Conservation (phyloP, 2,113 vertebrate species). For the Taxidea taxus region DNA sequence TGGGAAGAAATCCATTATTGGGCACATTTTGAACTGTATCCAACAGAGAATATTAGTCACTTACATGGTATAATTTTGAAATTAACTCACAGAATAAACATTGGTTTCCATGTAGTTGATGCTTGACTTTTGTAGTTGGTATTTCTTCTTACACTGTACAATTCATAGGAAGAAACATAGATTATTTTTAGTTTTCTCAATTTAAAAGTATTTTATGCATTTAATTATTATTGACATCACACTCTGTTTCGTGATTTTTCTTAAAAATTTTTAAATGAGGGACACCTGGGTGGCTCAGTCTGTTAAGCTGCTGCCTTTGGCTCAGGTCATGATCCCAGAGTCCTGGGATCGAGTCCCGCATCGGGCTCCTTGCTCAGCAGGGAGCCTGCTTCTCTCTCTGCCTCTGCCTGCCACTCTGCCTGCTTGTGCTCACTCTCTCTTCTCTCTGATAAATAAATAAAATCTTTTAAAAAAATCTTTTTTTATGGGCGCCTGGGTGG, state of each 20-base stretch:
- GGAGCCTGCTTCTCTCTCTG: too few relatives aligned
- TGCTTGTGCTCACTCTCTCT: too few relatives aligned
- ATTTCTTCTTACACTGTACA: background rate
- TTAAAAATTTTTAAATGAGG: background rate
- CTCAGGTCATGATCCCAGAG: background rate
- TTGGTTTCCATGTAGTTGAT: background rate
- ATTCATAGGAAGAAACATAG: background rate
- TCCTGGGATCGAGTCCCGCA: too few relatives aligned
- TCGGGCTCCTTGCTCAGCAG: too few relatives aligned
- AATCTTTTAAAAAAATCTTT: too few relatives aligned
- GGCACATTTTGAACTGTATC: constrained; percentile 16
- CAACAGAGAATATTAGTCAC: background rate
- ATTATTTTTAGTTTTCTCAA: background rate
- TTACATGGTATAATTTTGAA: constrained; percentile 55
- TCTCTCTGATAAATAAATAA: too few relatives aligned
- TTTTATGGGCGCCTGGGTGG: too few relatives aligned
- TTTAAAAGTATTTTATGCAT: background rate
- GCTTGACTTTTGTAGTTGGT: background rate
- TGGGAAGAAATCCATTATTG: constrained; percentile 51
- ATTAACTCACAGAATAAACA: constrained; percentile 49
- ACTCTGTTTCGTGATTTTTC: background rate
- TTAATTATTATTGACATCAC: background rate
- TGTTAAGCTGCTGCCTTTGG: too few relatives aligned
- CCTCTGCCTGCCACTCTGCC: too few relatives aligned
- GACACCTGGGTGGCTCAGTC: too few relatives aligned